Conservation (phyloP, 2,797 vertebrate genomes). For the Crypturellus tataupa region DNA sequence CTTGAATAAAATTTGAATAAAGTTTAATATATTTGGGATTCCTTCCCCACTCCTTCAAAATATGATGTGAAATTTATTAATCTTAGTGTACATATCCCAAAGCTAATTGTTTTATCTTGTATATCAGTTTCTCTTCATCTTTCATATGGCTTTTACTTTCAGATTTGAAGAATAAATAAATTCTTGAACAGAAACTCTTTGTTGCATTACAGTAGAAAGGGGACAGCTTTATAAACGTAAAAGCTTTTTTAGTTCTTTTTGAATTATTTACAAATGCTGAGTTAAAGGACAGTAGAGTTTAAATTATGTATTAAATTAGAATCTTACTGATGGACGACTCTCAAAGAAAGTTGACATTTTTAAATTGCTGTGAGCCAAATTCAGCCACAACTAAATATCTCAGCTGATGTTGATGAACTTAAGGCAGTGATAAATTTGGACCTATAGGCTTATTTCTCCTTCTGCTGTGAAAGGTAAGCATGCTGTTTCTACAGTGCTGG, state of each 20-base stretch:
- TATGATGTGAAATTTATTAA: slow-evolving; percentile 58
- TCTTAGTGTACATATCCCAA: slow-evolving; percentile 63
- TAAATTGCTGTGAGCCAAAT: slow-evolving; percentile 32
- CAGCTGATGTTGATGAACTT: slow-evolving; percentile 55
- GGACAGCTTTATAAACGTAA: slow-evolving; percentile 36
- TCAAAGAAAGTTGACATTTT: slow-evolving; percentile 50
- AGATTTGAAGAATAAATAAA: slow-evolving; percentile 45
- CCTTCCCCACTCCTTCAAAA: slow-evolving; percentile 54
- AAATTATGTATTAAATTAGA: slow-evolving; percentile 82
- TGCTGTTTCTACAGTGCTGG: slow-evolving; percentile 49
- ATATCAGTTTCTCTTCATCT: slow-evolving; percentile 43
- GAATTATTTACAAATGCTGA: slow-evolving; percentile 77
- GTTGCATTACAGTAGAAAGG: slow-evolving; percentile 64
- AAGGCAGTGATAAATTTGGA: slow-evolving; percentile 14
- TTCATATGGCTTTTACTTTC: slow-evolving; percentile 32
- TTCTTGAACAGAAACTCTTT: slow-evolving; percentile 36
- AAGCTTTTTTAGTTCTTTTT: slow-evolving; percentile 67
- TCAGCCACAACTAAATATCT: slow-evolving; percentile 43
- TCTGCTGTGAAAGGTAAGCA: slow-evolving; percentile 66
- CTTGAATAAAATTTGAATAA: slow-evolving; percentile 54
- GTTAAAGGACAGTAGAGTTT: slow-evolving; percentile 76
- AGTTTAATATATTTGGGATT: slow-evolving; percentile 47
- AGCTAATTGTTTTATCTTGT: slow-evolving; percentile 69
- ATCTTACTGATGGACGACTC: slow-evolving; percentile 71
- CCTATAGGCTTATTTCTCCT: slow-evolving; percentile 43